Conservation (phyloP, 2,113 vertebrate species). For the Ceratotherium simum region DNA sequence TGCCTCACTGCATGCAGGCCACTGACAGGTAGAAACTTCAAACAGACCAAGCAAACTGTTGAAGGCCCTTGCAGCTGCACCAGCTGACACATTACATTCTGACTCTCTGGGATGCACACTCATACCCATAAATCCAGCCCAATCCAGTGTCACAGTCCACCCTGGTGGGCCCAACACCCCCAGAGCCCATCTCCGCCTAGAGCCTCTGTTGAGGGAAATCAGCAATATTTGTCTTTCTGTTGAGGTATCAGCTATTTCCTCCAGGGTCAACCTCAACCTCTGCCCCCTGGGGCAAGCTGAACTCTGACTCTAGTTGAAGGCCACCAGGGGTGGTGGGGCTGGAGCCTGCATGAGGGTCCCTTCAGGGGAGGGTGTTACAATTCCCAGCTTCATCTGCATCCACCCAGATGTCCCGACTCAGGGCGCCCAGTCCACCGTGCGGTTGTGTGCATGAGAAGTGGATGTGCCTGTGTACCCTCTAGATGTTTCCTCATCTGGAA, state of each 20-base stretch:
- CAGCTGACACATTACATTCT: background rate
- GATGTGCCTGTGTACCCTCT: too few species aligned
- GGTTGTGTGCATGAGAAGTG: accelerated
- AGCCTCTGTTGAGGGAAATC: background rate
- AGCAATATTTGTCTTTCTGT: background rate
- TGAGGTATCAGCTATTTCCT: background rate
- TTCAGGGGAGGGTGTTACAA: background rate
- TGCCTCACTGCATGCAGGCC: background rate
- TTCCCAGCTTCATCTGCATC: background rate
- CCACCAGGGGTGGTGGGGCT: background rate
- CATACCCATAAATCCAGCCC: background rate
- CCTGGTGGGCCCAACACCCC: accelerated
- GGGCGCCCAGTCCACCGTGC: background rate
- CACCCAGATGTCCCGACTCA: too few species aligned
- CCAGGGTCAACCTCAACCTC: background rate
- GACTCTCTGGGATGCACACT: background rate
- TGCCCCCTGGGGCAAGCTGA: background rate
- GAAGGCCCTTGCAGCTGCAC: background rate
- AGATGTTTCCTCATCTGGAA: background rate
- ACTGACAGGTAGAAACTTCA: background rate
- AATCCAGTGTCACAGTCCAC: too few species aligned
- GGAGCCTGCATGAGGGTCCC: background rate
- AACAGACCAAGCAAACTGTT: background rate
- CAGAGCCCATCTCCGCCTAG: background rate
- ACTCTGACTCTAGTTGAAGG: background rate